phyloP scores from a whole-genome alignment of 2,113 vertebrate species.

The Spheniscus mendiculus region DNA sequence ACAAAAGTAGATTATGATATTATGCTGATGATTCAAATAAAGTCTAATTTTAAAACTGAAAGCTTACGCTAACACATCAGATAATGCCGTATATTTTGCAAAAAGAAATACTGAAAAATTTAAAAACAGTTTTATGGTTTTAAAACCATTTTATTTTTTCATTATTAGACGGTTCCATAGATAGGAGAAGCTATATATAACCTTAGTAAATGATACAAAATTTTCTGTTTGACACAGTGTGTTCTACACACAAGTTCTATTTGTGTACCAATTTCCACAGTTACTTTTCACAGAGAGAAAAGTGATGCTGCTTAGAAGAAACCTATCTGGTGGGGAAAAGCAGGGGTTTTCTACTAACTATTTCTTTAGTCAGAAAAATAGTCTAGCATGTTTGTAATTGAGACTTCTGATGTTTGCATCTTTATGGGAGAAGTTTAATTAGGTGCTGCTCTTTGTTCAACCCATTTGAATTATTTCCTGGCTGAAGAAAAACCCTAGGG shows the following conservation, averaged over 20 bases:
- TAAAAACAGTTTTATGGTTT: neutral
- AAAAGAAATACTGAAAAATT: neutral
- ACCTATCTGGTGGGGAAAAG: neutral
- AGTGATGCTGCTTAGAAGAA: neutral
- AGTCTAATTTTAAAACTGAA: neutral
- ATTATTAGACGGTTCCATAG: neutral
- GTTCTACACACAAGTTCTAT: neutral
- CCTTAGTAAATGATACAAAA: neutral
- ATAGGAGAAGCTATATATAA: neutral
- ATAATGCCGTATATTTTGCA: neutral
- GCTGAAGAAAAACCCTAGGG: neutral
- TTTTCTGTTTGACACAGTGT: accelerated
- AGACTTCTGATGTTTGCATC: neutral
- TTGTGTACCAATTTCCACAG: neutral
- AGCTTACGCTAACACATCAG: neutral
- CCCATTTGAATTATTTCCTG: neutral
- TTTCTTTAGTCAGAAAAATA: neutral
- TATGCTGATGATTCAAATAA: neutral
- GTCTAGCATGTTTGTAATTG: neutral
- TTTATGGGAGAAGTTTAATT: neutral
- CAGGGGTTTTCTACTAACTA: neutral
- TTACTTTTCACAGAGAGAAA: neutral
- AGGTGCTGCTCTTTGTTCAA: neutral
- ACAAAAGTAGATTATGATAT: neutral
- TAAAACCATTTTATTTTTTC: neutral